These are phyloP conservation scores for Macropodus opercularis DNA, from an alignment of 2,797 vertebrate species.

Conservation along the genomic window DNA sequence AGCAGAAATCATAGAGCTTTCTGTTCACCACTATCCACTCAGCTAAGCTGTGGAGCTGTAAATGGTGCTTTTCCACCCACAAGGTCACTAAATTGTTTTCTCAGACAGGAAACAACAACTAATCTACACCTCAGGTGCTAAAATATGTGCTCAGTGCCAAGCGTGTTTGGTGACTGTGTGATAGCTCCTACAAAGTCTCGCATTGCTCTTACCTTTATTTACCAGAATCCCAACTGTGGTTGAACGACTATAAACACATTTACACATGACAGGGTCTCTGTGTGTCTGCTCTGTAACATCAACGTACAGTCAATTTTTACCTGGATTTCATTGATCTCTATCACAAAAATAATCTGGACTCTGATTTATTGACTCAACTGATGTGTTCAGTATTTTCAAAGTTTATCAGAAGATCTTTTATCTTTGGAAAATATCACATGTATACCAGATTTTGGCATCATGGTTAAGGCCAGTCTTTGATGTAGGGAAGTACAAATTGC, in stretches of 20 bases:
- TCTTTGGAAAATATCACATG: no score
- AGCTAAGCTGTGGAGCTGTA: slow-evolving; percentile 2
- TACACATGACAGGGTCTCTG: slow-evolving; percentile 15
- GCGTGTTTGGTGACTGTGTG: slow-evolving; percentile 29
- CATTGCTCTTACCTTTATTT: slow-evolving; percentile 23
- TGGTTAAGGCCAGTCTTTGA: no score
- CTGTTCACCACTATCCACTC: neutral
- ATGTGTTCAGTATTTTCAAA: no score
- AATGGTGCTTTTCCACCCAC: slow-evolving; percentile 13
- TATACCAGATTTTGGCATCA: no score
- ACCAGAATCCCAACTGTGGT: slow-evolving; percentile 17
- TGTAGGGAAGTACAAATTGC: no score
- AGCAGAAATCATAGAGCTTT: slow-evolving; percentile 11
- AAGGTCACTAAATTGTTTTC: slow-evolving; percentile 12
- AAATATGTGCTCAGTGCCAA: slow-evolving; percentile 36
- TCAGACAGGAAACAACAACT: slow-evolving; percentile 22
- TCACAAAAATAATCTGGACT: no score
- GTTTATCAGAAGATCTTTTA: no score
- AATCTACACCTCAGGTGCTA: slow-evolving; percentile 20
- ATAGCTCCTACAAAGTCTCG: slow-evolving; percentile 28
- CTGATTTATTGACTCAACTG: no score
- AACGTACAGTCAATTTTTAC: neutral
- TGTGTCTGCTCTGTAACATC: slow-evolving; percentile 1
- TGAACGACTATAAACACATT: slow-evolving; percentile 22
- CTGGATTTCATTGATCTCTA: no score